Base-by-base conservation (phyloP, 2,797 vertebrate species). In the Micropoecilia bifurca region DNA sequence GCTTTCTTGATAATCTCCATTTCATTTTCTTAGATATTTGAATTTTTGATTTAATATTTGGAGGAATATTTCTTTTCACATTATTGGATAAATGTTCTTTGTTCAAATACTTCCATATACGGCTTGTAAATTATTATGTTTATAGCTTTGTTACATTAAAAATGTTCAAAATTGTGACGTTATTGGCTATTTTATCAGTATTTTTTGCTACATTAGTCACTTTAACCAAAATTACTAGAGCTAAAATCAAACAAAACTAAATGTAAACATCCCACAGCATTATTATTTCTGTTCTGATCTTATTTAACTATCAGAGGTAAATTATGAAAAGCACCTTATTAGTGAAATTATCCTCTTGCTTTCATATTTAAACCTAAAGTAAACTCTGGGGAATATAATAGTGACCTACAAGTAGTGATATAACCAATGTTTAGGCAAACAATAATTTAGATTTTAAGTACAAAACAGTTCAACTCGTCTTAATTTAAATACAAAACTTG, bases 251-350 rank as follows among this genome's bases (percentile, higher is more conserved):
- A 59, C 6, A 53, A 47, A 72, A 71, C 46, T 28, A 71, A 68
- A 85, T 72, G 25, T 48, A 78, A 87, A 77, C 74, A 74, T n/a
- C 75, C 71, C 59, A 91, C 86, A 84, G 83, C 87, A 87, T 80
- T 79, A 90, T 84, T 86, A 89, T 77, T 85, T 74, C 77, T 46
- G 69, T 71, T 85, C 72, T 80, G 43, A 82, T 22, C 48, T 48
- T n/a, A 46, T 45, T 71, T 68, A 39, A 41, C 20, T 22, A 25
- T 25, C 33, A 69, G 47, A 4, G 50, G 30, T 80, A 71, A 79
- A 63, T 61, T 75, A 53, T 68, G 20, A 66, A 61, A 43, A 69
- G n/a, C 46, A 61, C 48, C 91, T 86, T 89, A 79, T 83, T 48
- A 85, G 75, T 87, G 87, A 88, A 89, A 90, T 86, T 55, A 53